Evolutionary conservation across 2,113 vertebrate species (phyloP), one percentile per base, ranked within the genome.

Genomic region (Monopterus albus): DNA sequence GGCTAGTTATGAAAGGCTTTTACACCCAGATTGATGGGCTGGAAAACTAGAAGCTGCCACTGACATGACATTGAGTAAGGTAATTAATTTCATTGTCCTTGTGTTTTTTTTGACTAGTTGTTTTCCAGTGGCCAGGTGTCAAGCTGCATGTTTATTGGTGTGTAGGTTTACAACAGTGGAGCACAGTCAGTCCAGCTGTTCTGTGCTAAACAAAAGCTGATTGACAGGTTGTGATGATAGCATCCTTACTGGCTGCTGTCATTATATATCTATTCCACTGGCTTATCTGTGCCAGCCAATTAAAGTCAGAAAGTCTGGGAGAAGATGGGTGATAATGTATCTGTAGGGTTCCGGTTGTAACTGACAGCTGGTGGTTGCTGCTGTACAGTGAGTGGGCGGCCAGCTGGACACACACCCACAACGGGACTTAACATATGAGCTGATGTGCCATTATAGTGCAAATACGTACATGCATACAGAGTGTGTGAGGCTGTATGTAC

Each of bases 351-450:
- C 28, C 26, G 23, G 21, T 13, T 10, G 0, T 84, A 83, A 88
- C 47, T 79, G 83, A 68, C 86, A 77, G 68, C 51, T 52, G 29
- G 39, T 25, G 49, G 60, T 23, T 51, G 35, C 46, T 69, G 55
- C 39, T 52, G 60, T 55, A 7, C 53, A 39, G 66, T 0, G 51
- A 57, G 71, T 72, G 72, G 67, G 74, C 12, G 53, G 10, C 39
- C 76, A 67, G 75, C 56, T 64, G 65, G 80, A 81, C 59, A 63
- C 65, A 58, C 47, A 55, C 46, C 59, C n/a, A 47, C 26, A 51
- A 45, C 0, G 4, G 39, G 52, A 47, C 55, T 42, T 29, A 46
- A 52, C 47, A 52, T 71, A 64, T 15, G 66, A 81, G 52, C 35
- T 55, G 20, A 8, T 74, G 20, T 62, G 38, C 2, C 25, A 38